phyloP scores from a whole-genome alignment of 1,140 invertebrate genomes.

The Aphidius ervi region DNA sequence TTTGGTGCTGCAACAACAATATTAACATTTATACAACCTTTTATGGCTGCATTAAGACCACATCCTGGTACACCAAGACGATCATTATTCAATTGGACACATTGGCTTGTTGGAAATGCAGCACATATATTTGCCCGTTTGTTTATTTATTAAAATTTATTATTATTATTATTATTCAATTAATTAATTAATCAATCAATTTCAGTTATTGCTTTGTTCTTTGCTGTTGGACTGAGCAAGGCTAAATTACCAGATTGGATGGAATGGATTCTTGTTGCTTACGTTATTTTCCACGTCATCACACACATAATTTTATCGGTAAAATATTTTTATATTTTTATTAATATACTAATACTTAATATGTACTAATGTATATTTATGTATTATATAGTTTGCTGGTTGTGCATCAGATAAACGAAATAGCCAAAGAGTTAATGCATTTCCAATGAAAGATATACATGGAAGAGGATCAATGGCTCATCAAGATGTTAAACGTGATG shows the following conservation, averaged over 20 bases:
- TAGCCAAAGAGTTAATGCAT: constrained; percentile 69
- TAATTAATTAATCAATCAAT: constrained; percentile 29
- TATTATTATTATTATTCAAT: constrained; percentile 15
- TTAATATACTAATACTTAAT: background rate
- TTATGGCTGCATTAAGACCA: constrained; percentile 80
- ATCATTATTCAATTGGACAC: constrained; percentile 89
- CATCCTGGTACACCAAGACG: constrained; percentile 76
- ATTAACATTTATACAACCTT: constrained; percentile 82
- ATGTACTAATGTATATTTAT: too few species aligned
- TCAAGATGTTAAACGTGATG: constrained; percentile 66
- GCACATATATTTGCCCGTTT: constrained; percentile 88
- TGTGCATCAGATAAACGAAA: constrained; percentile 69
- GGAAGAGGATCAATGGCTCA: constrained; percentile 56
- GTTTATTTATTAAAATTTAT: constrained; percentile 37
- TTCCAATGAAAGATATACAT: constrained; percentile 79
- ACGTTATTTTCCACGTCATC: constrained; percentile 83
- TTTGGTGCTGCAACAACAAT: constrained; percentile 72
- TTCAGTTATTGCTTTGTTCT: constrained; percentile 89
- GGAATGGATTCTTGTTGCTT: constrained; percentile 81
- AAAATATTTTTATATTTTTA: background rate
- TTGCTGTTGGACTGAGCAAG: constrained; percentile 79
- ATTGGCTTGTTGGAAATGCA: constrained; percentile 89
- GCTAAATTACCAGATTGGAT: constrained; percentile 81
- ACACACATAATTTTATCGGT: constrained; percentile 84
- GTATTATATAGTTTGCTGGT: constrained; percentile 61